Evolutionary conservation across 23 tunicate species (phyloP).

Genomic region (Oikopleura dioica): DNA sequence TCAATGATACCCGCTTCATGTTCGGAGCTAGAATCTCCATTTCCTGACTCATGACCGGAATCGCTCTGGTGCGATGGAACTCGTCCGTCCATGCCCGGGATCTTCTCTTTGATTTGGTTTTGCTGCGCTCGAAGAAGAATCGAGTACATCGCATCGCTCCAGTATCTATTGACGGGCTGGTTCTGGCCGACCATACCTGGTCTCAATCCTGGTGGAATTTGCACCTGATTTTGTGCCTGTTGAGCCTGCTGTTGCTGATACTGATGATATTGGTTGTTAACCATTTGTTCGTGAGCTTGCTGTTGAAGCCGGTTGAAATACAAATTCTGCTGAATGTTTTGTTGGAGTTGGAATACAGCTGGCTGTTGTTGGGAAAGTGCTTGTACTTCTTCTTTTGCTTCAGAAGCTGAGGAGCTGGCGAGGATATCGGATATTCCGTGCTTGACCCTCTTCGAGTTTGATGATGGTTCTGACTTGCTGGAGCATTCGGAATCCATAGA

Average conservation of each 20-base stretch:
- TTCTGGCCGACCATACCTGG: background rate
- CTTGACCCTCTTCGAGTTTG: background rate
- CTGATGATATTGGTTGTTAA: no score
- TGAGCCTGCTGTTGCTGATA: background rate
- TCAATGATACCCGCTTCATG: background rate
- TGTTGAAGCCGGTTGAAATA: slow-evolving; percentile 8
- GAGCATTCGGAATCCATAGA: background rate
- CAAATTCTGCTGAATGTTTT: background rate
- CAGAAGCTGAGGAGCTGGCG: background rate
- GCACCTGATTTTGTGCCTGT: background rate
- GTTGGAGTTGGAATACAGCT: background rate
- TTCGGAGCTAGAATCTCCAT: slow-evolving; percentile 2
- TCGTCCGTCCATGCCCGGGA: background rate
- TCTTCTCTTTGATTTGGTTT: background rate
- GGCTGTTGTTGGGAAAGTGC: background rate
- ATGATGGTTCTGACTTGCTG: background rate
- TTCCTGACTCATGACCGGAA: slow-evolving; percentile 11
- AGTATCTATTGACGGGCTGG: background rate
- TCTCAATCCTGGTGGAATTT: background rate
- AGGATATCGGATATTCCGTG: slow-evolving; percentile 4
- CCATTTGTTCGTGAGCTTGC: background rate
- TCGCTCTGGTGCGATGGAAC: background rate
- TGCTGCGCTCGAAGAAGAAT: background rate
- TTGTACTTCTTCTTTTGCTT: background rate
- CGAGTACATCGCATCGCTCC: slow-evolving; percentile 10